Base-by-base conservation (phyloP, 2,113 vertebrate species). In the Smithornis capensis region DNA sequence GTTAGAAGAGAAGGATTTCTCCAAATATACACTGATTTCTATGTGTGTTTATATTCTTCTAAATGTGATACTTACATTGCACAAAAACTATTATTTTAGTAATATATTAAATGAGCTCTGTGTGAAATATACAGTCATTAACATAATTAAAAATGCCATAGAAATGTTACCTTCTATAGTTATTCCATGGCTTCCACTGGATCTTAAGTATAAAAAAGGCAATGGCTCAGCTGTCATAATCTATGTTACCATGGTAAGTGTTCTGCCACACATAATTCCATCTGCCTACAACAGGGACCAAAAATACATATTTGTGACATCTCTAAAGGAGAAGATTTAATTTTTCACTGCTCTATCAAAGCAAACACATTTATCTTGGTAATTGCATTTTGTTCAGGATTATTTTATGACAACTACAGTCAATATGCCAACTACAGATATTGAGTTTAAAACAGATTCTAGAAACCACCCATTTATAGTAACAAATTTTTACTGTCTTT, bases 251-350 rank as follows among this genome's bases (percentile, higher is more conserved):
- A 96, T 69, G 84, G 92, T 53, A 90, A 95, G 42, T 3, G 8
- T 37, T 80, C 93, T 76, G 78, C 64, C 47, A n/a, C 11, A 83
- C 37, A 81, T 19, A 83, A 88, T 27, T 64, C 71, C 76, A 90
- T 81, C 92, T 94, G 90, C 85, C 93, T 86, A 67, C 85, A 81
- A 92, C 16, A 16, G 56, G 29, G 52, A 75, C 92, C 79, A 90
- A 90, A 95, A 92, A 93, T 80, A 95, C 16, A 6, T 27, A 69
- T 55, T 85, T 45, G 33, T 95, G 75, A 88, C 70, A 85, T 40
- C 47, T 86, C 62, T 13, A 87, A 78, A 82, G 8, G 4, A 40
- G n/a, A 91, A 44, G 13, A 64, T 37, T 50, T 19, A 13, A 52
- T 68, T 86, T 82, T 50, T 64, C 56, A 56, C 38, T 89, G 45